Percentiles rank a stretch among this genome's conserved stretches.
Evolutionary conservation across 1,140 invertebrate species (phyloP).

Genomic region (Neodiprion virginianus): DNA sequence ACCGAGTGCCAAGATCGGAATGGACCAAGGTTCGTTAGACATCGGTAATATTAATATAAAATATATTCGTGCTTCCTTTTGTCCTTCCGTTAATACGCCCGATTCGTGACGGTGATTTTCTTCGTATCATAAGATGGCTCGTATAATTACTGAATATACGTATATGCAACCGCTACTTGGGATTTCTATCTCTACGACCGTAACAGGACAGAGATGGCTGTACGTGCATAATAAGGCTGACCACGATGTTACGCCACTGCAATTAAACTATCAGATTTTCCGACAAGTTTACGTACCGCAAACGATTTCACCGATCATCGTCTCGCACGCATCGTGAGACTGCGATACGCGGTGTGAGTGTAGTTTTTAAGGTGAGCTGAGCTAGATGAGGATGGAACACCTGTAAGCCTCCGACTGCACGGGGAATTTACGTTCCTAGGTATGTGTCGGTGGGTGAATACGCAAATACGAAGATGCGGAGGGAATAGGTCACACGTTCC

Average conservation of each 20-base stretch:
- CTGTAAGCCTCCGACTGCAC: not conserved
- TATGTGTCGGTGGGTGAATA: not conserved
- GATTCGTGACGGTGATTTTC: too few relatives aligned
- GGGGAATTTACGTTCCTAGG: not conserved
- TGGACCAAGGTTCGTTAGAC: too few relatives aligned
- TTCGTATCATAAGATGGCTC: not conserved
- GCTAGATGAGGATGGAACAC: too few relatives aligned
- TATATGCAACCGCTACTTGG: not conserved
- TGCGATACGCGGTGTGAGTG: not conserved
- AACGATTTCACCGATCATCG: not conserved
- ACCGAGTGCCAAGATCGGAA: not conserved
- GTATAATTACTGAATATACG: not conserved
- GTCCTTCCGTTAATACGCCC: too few relatives aligned
- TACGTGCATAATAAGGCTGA: too few relatives aligned
- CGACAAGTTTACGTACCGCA: not conserved
- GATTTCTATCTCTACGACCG: too few relatives aligned
- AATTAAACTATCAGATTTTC: constrained; percentile 1
- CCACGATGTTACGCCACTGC: too few relatives aligned
- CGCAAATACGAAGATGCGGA: not conserved
- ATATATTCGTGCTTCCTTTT: too few relatives aligned
- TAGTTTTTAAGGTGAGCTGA: not conserved
- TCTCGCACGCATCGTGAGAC: not conserved
- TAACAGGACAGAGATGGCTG: too few relatives aligned
- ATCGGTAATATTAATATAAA: too few relatives aligned
- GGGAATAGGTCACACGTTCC: constrained; percentile 1